phyloP scores from a whole-genome alignment of 2,888 invertebrate genomes.

The Habroteleia sp. region DNA sequence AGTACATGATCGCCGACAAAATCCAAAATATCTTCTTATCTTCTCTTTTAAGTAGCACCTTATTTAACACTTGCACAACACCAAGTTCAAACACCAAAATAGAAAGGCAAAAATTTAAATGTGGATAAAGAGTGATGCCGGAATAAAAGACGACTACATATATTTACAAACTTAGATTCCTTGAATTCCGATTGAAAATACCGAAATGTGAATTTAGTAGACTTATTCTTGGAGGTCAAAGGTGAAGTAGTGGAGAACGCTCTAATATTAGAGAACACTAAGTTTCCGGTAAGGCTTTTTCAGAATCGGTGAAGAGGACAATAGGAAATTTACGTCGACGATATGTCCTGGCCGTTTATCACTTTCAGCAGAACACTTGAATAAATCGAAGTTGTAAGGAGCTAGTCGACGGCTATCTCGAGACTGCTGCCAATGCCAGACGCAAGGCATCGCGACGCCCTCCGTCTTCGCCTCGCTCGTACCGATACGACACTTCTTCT shows the following conservation, averaged over 20 bases:
- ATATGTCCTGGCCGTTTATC: slow-evolving; percentile 68
- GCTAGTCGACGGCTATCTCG: slow-evolving; percentile 81
- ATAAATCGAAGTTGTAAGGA: slow-evolving; percentile 79
- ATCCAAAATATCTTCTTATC: too few species aligned
- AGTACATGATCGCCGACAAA: slow-evolving; percentile 11
- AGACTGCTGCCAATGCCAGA: slow-evolving; percentile 80
- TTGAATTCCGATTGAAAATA: too few species aligned
- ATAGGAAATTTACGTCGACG: not conserved
- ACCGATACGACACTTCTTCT: slow-evolving; percentile 61
- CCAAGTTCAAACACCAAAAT: slow-evolving; percentile 70
- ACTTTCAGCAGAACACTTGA: slow-evolving; percentile 77
- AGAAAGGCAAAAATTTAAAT: slow-evolving; percentile 72
- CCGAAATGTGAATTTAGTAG: too few species aligned
- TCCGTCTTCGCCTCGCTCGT: slow-evolving; percentile 66
- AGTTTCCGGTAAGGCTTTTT: not conserved
- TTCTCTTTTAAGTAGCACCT: too few species aligned
- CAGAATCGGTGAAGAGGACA: not conserved
- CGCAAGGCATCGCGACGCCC: slow-evolving; percentile 77
- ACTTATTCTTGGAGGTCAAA: too few species aligned
- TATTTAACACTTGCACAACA: slow-evolving; percentile 80
- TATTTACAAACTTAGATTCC: too few species aligned
- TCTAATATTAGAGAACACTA: not conserved
- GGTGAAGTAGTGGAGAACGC: too few species aligned
- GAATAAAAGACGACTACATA: too few species aligned
- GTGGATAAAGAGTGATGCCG: too few species aligned